Conservation (phyloP, 2,888 invertebrate genomes). For the Tenthredo notha region DNA sequence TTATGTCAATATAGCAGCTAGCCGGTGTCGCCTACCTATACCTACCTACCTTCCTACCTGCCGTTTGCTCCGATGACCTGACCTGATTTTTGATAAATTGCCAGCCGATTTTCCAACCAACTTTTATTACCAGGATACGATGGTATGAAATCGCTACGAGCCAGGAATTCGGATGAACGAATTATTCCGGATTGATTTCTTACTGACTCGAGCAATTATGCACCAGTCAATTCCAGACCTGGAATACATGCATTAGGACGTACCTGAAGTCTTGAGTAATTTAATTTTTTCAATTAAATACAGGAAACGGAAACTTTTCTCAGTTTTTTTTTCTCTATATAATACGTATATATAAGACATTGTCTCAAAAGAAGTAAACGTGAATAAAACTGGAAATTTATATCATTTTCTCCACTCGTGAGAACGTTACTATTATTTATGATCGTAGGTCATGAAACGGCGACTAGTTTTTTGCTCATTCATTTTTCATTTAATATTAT, state of each 20-base stretch:
- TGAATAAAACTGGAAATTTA: neutral
- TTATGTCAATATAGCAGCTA: conserved; percentile 65
- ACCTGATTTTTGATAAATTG: conserved; percentile 55
- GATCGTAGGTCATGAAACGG: neutral
- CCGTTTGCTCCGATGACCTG: conserved; percentile 41
- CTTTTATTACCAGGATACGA: conserved; percentile 36
- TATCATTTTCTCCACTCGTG: neutral
- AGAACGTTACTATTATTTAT: neutral
- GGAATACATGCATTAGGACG: neutral
- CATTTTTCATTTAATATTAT: neutral
- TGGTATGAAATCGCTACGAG: neutral
- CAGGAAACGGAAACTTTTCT: neutral
- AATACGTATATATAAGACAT: neutral
- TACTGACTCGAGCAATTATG: conserved; percentile 50
- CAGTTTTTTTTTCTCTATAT: neutral
- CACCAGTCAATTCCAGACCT: conserved; percentile 50
- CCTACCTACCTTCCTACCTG: neutral
- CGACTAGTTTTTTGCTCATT: neutral
- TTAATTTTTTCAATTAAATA: neutral
- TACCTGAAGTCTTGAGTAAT: neutral
- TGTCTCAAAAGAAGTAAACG: neutral
- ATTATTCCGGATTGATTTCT: neutral
- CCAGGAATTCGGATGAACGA: neutral
- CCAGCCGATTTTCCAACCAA: conserved; percentile 45
- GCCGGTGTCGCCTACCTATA: conserved; percentile 58